Percentiles rank a stretch among this genome's conserved stretches.
phyloP scores from a whole-genome alignment of 1,140 invertebrate species.

The Papilio helenus region DNA sequence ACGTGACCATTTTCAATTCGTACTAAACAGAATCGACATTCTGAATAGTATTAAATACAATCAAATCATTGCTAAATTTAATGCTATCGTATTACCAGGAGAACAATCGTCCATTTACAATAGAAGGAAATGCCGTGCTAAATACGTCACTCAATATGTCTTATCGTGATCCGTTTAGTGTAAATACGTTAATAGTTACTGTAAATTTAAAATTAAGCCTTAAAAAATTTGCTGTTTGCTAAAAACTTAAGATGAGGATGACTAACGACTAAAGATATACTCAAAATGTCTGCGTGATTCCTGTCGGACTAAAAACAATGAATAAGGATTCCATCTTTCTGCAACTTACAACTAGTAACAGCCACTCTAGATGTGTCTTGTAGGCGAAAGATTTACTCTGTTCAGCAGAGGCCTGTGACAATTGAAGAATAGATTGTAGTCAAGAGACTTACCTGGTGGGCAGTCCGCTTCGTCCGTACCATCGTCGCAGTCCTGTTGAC shows the following conservation, averaged over 20 bases:
- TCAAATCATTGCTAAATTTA: background rate
- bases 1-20: no score
- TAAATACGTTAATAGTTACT: background rate
- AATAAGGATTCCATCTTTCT: no score
- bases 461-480: conserved; percentile 60
- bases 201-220: background rate
- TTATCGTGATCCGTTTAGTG: background rate
- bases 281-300: no score
- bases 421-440: background rate
- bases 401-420: no score
- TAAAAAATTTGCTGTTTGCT: no score
- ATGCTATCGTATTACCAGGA: background rate
- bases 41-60: background rate
- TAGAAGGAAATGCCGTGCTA: conserved; percentile 23
- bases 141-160: conserved; percentile 28
- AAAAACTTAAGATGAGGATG: no score
- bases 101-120: conserved; percentile 5
- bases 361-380: no score
- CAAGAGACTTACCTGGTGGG: conserved; percentile 51
- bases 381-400: no score
- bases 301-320: no score
- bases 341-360: no score
- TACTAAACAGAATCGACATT: background rate
- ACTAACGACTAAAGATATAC: no score
- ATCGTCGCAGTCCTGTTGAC: conserved; percentile 58